Percentiles rank a stretch among this genome's conserved stretches.
phyloP scores from a whole-genome alignment of 1,140 invertebrate genomes.

The Tyrophagus putrescentiae region DNA sequence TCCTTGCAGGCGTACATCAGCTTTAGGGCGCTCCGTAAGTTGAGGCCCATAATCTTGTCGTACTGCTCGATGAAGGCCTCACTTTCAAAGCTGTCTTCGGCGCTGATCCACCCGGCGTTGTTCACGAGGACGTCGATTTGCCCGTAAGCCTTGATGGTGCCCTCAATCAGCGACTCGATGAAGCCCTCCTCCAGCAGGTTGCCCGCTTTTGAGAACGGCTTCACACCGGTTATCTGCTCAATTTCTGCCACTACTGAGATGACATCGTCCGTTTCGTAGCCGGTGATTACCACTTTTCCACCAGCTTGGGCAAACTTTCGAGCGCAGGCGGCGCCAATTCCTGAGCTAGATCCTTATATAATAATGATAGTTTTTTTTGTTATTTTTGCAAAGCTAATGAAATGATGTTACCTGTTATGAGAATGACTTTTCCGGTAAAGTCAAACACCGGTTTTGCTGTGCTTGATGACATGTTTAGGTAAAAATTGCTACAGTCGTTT shows the following conservation, averaged over 20 bases:
- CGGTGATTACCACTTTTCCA: slow-evolving; percentile 11
- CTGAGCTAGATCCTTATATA: no score
- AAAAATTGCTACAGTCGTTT: no score
- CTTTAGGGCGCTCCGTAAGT: background rate
- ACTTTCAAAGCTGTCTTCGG: no score
- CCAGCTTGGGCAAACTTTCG: slow-evolving; percentile 1
- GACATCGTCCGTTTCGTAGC: slow-evolving; percentile 5
- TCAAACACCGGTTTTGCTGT: no score
- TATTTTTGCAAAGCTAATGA: no score
- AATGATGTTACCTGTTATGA: no score
- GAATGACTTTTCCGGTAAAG: no score
- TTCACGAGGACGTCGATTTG: no score
- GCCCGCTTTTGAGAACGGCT: background rate
- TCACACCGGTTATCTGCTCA: background rate
- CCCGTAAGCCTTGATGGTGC: no score
- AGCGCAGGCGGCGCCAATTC: slow-evolving; percentile 8
- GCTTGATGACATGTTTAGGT: no score
- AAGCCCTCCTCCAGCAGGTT: background rate
- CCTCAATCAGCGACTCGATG: background rate
- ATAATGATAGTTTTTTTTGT: no score
- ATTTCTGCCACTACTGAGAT: background rate
- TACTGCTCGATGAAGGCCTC: background rate
- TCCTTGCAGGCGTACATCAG: background rate
- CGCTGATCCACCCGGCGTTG: no score
- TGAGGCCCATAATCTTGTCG: background rate